Conservation (phyloP, 2,113 vertebrate genomes). For the Zapus hudsonius region DNA sequence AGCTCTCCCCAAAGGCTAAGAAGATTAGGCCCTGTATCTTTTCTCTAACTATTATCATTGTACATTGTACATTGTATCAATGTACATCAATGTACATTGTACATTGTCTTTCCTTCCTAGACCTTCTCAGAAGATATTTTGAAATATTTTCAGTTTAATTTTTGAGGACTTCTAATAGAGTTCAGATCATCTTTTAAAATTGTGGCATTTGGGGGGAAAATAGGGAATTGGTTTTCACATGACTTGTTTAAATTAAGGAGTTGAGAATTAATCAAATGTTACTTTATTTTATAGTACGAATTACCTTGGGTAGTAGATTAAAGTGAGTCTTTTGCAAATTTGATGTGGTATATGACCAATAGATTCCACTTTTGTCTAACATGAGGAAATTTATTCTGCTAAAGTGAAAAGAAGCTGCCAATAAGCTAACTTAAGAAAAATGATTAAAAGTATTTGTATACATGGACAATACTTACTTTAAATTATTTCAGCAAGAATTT, state of each 20-base stretch:
- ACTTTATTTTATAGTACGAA: conserved; percentile 37
- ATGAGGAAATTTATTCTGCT: neutral
- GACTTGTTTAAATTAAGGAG: conserved; percentile 50
- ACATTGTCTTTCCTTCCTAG: neutral
- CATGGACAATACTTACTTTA: conserved; percentile 16
- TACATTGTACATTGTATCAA: too few relatives aligned
- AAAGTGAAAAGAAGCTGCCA: conserved; percentile 33
- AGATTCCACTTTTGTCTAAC: neutral
- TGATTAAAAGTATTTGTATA: conserved; percentile 59
- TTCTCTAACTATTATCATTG: rapidly evolving
- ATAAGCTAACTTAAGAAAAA: conserved; percentile 28
- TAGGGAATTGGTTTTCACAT: conserved; percentile 30
- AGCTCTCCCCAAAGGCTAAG: neutral
- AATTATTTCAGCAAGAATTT: conserved; percentile 47
- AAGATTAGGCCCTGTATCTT: neutral
- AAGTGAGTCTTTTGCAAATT: conserved; percentile 32
- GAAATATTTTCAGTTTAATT: conserved; percentile 49
- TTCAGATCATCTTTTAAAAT: conserved; percentile 40
- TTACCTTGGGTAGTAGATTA: neutral
- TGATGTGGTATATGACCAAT: conserved; percentile 13
- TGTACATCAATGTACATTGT: too few relatives aligned
- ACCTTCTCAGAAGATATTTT: conserved; percentile 1
- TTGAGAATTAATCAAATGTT: conserved; percentile 36
- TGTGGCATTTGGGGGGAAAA: conserved; percentile 34
- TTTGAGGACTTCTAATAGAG: neutral